Base-by-base conservation (phyloP, 2,888 invertebrate species). In the Agriopis marginaria region DNA sequence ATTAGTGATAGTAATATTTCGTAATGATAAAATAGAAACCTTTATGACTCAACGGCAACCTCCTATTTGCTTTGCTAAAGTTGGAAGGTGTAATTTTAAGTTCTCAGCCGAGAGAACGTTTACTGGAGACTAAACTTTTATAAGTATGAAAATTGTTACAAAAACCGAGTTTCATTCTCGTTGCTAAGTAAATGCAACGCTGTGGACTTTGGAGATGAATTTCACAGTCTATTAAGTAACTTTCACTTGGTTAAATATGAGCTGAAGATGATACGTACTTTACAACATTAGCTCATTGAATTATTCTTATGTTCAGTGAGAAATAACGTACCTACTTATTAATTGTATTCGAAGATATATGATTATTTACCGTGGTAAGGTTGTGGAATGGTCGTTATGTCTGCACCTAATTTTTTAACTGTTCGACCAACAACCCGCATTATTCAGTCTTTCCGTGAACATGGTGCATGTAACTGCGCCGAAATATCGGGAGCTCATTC, bases 61-160 rank as follows among this genome's bases (percentile, higher is more conserved):
- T 58, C 62, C 40, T 12, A 54, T 40, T 53, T 59, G 23, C 58
- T 49, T 54, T 77, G 75, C 63, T 63, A 66, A 68, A 87, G 80
- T 83, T 83, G 79, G 77, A 77, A 82, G 80, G 78, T 82, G 82
- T 84, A 81, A 88, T 88, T 85, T 84, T 79, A 88, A 89, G 83
- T 89, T 85, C 73, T 80, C 80, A 68, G 68, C 32, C 63, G 60
- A 63, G 66, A 54, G 66, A 69, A 82, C 86, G 85, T 87, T 89
- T 86, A 83, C 84, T 63, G 70, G 23, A 83, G 85, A 83, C 83
- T 80, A 79, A 89, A 90, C 88, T 89, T 89, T 86, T 78, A 80
- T 84, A 84, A 88, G 87, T 89, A 88, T 87, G 87, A 89, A 90
- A 90, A 89, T 90, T 90, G 89, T 89, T 86, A 83, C 78, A 82